Conservation (phyloP, 2,113 vertebrate genomes). For the Amazona guildingii region DNA sequence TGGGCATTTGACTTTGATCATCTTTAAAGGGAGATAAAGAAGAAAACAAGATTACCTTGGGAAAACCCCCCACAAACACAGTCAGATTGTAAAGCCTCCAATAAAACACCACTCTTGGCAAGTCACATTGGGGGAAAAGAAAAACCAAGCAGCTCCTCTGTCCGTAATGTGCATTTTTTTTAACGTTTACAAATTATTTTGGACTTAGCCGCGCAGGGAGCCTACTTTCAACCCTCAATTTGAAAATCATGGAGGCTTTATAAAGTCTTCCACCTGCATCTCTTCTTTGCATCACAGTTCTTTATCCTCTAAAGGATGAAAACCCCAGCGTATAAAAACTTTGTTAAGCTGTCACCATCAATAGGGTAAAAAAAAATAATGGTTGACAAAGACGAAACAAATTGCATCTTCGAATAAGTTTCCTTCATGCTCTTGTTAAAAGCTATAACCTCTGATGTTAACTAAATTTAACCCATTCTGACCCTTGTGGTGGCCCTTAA, state of each 20-base stretch:
- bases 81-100: not conserved
- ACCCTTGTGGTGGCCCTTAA: constrained; percentile 77
- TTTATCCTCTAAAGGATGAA: constrained; percentile 78
- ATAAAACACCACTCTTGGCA: constrained; percentile 28
- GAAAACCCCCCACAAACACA: constrained; percentile 1
- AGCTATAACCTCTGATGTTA: constrained; percentile 82
- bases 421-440: constrained; percentile 81
- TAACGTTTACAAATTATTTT: constrained; percentile 76
- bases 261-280: constrained; percentile 80
- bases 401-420: constrained; percentile 78
- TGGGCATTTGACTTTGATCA: not conserved
- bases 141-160: not conserved
- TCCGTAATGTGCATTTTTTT: constrained; percentile 43
- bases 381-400: constrained; percentile 83
- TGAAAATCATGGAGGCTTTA: constrained; percentile 81
- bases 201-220: constrained; percentile 77
- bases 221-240: constrained; percentile 77
- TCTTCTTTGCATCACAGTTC: constrained; percentile 74
- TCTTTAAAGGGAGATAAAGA: not conserved
- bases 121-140: not conserved
- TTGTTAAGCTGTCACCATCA: constrained; percentile 82
- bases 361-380: constrained; percentile 74
- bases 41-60: not conserved
- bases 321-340: constrained; percentile 77
- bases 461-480: constrained; percentile 81